A percentile compares a stretch with the other conserved stretches of the same genome.
These are phyloP conservation scores for Calameuta pallipes DNA, from an alignment of 2,888 invertebrate genomes.

Conservation along the genomic window DNA sequence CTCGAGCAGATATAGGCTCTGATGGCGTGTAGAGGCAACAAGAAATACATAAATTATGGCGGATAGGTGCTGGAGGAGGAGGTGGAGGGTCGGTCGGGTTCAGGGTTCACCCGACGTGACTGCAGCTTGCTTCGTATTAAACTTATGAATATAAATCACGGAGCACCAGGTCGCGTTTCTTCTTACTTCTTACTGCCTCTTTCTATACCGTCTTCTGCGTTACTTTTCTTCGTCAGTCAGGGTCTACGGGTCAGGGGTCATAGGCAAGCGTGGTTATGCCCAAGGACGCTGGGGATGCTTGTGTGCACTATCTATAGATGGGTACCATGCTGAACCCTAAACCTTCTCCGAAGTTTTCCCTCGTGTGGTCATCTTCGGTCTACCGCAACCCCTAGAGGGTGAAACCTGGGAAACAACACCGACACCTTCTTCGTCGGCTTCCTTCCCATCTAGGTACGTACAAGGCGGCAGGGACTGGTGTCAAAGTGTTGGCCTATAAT, in stretches of 20 bases:
- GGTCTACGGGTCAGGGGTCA: background rate
- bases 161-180: conserved; percentile 18
- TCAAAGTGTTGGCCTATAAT: conserved; percentile 56
- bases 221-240: background rate
- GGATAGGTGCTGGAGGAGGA: conserved; percentile 27
- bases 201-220: conserved; percentile 18
- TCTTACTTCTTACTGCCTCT: background rate
- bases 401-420: background rate
- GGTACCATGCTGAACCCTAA: background rate
- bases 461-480: conserved; percentile 43
- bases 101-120: conserved; percentile 47
- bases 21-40: conserved; percentile 15
- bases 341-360: background rate
- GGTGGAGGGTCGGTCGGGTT: background rate
- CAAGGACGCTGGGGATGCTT: background rate
- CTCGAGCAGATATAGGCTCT: conserved; percentile 4
- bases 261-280: background rate
- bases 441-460: conserved; percentile 10
- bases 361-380: background rate
- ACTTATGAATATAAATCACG: conserved; percentile 63
- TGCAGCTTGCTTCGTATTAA: conserved; percentile 57
- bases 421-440: conserved; percentile 5
- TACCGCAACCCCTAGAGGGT: background rate
- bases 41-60: conserved; percentile 56
- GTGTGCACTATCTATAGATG: background rate